Evolutionary conservation across 1,140 invertebrate genomes (phyloP).

Genomic region (Drosophila mauritiana): DNA sequence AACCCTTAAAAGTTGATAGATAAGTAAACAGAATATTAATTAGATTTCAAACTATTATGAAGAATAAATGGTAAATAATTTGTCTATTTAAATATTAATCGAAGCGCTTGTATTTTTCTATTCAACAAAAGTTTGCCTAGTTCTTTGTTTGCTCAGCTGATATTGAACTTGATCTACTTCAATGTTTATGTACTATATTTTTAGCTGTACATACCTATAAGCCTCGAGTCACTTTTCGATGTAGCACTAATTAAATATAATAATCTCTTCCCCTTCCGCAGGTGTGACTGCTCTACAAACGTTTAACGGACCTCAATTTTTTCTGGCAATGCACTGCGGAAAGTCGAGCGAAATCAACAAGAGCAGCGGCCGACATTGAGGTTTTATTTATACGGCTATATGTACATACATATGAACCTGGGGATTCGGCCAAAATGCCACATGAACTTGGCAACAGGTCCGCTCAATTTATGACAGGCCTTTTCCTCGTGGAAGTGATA

Average conservation of each 20-base stretch:
- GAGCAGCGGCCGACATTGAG: slow-evolving; percentile 67
- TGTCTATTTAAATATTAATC: background rate
- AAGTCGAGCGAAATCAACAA: slow-evolving; percentile 58
- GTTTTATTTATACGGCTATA: slow-evolving; percentile 72
- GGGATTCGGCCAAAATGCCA: slow-evolving; percentile 22
- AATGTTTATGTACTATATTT: slow-evolving; percentile 9
- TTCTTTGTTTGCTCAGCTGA: slow-evolving; percentile 34
- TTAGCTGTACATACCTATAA: slow-evolving; percentile 30
- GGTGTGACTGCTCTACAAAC: slow-evolving; percentile 36
- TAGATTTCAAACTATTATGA: background rate
- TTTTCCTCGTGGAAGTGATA: slow-evolving; percentile 14
- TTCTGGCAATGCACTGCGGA: slow-evolving; percentile 73
- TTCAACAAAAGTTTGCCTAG: background rate
- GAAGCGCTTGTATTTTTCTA: background rate
- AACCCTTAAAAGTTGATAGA: background rate
- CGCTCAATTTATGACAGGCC: slow-evolving; percentile 37
- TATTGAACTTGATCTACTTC: slow-evolving; percentile 36
- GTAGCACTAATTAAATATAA: slow-evolving; percentile 40
- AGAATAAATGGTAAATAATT: background rate
- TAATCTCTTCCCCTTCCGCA: slow-evolving; percentile 37
- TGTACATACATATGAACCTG: slow-evolving; percentile 44
- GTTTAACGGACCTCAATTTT: slow-evolving; percentile 28
- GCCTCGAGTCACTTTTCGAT: slow-evolving; percentile 21
- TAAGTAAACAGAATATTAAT: background rate
- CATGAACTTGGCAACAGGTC: slow-evolving; percentile 43